Evolutionary conservation across 2,888 invertebrate genomes (phyloP).

Genomic region (Tenthredo distinguenda): DNA sequence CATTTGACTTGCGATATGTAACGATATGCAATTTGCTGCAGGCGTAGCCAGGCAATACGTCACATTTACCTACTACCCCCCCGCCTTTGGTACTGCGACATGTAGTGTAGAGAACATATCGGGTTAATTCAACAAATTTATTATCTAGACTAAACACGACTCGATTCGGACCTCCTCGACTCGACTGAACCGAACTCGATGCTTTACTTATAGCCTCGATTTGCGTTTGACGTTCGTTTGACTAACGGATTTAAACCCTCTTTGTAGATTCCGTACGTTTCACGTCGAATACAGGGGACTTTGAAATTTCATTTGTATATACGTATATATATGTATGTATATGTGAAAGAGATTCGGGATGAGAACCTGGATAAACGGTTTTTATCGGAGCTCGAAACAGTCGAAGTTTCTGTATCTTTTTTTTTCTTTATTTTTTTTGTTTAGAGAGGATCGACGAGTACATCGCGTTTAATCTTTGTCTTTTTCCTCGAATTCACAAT

Average conservation of each 20-base stretch:
- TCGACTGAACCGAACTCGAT: background rate
- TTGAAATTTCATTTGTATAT: constrained; percentile 18
- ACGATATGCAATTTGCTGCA: background rate
- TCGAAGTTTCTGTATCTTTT: background rate
- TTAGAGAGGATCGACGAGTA: too few relatives aligned
- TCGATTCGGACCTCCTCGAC: background rate
- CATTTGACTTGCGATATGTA: background rate
- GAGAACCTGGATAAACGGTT: background rate
- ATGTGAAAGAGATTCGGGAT: background rate
- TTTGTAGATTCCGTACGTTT: background rate
- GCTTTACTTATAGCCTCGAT: background rate
- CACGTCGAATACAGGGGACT: constrained; percentile 13
- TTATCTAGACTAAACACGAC: background rate
- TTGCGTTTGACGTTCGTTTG: constrained; percentile 12
- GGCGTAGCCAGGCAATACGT: background rate
- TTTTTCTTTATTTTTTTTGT: background rate
- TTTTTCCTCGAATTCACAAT: too few relatives aligned
- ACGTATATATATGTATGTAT: too few relatives aligned
- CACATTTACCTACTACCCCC: background rate
- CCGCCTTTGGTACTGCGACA: too few relatives aligned
- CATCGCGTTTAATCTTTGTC: too few relatives aligned
- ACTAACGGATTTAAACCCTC: background rate
- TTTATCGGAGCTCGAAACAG: background rate
- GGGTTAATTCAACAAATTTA: background rate
- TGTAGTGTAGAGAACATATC: too few relatives aligned